These are phyloP conservation scores for Marronus borbonicus DNA, from an alignment of 2,888 invertebrate genomes.

Conservation along the genomic window DNA sequence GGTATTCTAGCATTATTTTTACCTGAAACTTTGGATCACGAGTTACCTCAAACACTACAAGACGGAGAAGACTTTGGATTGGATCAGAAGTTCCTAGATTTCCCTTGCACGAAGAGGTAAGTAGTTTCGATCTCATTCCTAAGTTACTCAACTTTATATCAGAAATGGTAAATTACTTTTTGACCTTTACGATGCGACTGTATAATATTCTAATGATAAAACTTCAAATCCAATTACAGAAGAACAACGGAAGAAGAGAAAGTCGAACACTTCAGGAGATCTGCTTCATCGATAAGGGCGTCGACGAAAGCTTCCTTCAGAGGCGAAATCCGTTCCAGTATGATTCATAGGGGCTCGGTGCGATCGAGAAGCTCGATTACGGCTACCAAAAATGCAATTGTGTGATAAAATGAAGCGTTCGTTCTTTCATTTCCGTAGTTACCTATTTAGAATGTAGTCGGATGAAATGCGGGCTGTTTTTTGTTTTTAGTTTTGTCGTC, in stretches of 20 bases:
- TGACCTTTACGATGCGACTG: too few species aligned
- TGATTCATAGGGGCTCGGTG: conserved; percentile 73
- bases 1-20: conserved; percentile 85
- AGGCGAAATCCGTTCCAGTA: conserved; percentile 78
- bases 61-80: conserved; percentile 91
- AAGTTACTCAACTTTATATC: not conserved
- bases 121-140: conserved; percentile 55
- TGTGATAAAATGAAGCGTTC: conserved; percentile 40
- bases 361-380: conserved; percentile 70
- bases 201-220: not conserved
- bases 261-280: conserved; percentile 60
- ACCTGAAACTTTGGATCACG: conserved; percentile 89
- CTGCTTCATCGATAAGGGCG: conserved; percentile 68
- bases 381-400: conserved; percentile 59
- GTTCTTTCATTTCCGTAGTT: not conserved
- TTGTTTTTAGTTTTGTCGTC: not conserved
- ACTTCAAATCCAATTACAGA: conserved; percentile 58
- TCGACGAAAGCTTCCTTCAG: conserved; percentile 77
- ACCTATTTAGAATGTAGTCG: conserved; percentile 11
- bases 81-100: conserved; percentile 86
- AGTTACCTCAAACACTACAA: conserved; percentile 87
- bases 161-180: not conserved
- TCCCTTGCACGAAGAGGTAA: conserved; percentile 83
- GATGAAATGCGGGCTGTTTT: conserved; percentile 26
- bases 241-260: conserved; percentile 66